Conservation (phyloP, 2,113 vertebrate species). For the Orthonyx spaldingii region DNA sequence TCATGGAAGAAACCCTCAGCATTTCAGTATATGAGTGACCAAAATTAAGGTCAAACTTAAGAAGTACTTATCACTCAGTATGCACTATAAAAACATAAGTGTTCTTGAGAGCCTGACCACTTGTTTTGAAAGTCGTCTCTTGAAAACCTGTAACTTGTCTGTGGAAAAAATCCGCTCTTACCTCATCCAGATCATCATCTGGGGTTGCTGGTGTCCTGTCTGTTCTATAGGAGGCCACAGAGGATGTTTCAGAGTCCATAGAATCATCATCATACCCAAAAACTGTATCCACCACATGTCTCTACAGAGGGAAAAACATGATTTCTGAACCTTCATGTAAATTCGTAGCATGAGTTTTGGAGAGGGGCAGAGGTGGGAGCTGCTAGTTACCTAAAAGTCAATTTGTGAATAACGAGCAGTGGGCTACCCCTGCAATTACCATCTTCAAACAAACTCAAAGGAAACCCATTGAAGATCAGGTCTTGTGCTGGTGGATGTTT, state of each 20-base stretch:
- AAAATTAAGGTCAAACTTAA: not conserved
- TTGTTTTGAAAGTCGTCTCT: not conserved
- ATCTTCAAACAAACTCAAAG: not conserved
- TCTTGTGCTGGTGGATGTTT: not conserved
- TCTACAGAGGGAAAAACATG: slow-evolving; percentile 67
- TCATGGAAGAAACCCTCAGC: not conserved
- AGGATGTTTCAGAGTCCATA: slow-evolving; percentile 96
- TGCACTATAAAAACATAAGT: not conserved
- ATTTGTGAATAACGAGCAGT: not conserved
- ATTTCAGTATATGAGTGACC: not conserved
- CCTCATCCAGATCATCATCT: slow-evolving; percentile 91
- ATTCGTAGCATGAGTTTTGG: not conserved
- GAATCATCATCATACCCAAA: slow-evolving; percentile 97
- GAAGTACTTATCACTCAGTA: not conserved
- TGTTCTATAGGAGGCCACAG: slow-evolving; percentile 90
- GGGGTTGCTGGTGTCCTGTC: slow-evolving; percentile 96
- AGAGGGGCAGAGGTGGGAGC: not conserved
- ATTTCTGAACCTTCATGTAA: not conserved
- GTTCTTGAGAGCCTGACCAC: not conserved
- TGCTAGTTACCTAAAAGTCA: not conserved
- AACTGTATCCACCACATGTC: slow-evolving; percentile 90
- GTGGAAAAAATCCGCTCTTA: slow-evolving; percentile 52
- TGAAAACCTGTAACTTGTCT: not conserved
- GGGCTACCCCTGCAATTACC: not conserved
- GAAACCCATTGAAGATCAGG: not conserved